Percentiles rank a stretch among this genome's conserved stretches.
Conservation (phyloP, 2,888 invertebrate genomes). For the Calliscelio sp. region DNA sequence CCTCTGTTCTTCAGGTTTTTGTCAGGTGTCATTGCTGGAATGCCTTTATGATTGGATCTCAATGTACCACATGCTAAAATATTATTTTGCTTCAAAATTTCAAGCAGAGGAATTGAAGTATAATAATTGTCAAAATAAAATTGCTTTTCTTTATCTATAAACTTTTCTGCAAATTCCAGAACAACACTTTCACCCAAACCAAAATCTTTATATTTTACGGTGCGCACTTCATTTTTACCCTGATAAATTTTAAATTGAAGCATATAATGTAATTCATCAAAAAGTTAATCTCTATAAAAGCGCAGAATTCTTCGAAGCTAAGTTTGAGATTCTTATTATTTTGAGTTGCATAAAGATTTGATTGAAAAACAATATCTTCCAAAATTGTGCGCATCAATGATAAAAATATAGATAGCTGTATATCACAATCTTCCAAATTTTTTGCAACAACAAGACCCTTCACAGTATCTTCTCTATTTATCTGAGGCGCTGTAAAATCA, state of each 20-base stretch:
- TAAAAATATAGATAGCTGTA: slow-evolving; percentile 2
- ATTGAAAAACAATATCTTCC: slow-evolving; percentile 27
- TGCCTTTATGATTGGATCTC: slow-evolving; percentile 17
- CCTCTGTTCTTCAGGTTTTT: slow-evolving; percentile 29
- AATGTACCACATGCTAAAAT: slow-evolving; percentile 31
- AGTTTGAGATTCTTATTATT: slow-evolving; percentile 32
- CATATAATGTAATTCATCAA: slow-evolving; percentile 13
- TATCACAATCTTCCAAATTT: slow-evolving; percentile 16
- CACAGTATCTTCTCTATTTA: background rate
- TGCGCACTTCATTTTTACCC: slow-evolving; percentile 30
- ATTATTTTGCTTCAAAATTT: slow-evolving; percentile 28
- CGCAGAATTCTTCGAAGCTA: slow-evolving; percentile 10
- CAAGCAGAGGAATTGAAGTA: slow-evolving; percentile 33
- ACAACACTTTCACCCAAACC: slow-evolving; percentile 44
- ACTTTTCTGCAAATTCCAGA: slow-evolving; percentile 34
- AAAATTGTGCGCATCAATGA: no score
- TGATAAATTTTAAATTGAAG: slow-evolving; percentile 35
- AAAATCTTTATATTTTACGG: slow-evolving; percentile 30
- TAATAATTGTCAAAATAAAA: slow-evolving; percentile 48
- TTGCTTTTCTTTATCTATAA: background rate
- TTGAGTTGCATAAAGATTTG: slow-evolving; percentile 20
- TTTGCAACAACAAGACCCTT: slow-evolving; percentile 9
- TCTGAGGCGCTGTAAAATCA: slow-evolving; percentile 1
- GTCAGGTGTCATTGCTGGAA: slow-evolving; percentile 26
- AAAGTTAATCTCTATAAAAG: slow-evolving; percentile 8